These are phyloP conservation scores for Argyra leucocephala DNA, from an alignment of 2,888 invertebrate genomes.

Conservation along the genomic window DNA sequence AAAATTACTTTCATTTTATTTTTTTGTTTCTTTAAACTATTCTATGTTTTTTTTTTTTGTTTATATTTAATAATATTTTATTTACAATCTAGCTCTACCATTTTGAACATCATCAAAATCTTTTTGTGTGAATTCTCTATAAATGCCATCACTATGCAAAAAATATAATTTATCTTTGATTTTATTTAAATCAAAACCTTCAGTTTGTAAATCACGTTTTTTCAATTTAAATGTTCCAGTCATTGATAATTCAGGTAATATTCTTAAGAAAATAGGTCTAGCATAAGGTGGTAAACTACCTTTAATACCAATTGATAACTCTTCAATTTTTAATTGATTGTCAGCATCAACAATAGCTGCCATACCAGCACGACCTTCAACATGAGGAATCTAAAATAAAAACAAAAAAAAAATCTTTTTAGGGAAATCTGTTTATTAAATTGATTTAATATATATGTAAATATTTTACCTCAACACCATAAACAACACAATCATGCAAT, in stretches of 20 bases:
- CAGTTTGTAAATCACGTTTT: constrained; percentile 74
- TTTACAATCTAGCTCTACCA: constrained; percentile 49
- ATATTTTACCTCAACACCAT: constrained; percentile 75
- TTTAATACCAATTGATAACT: constrained; percentile 57
- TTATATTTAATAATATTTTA: background rate
- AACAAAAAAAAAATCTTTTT: constrained; percentile 11
- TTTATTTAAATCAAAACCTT: constrained; percentile 68
- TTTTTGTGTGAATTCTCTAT: constrained; percentile 44
- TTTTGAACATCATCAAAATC: constrained; percentile 46
- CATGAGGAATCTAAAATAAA: constrained; percentile 59
- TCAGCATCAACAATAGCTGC: constrained; percentile 71
- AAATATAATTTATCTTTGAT: constrained; percentile 68
- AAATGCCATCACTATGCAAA: constrained; percentile 48
- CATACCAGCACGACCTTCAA: constrained; percentile 89
- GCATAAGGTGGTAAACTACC: constrained; percentile 75
- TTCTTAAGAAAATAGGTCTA: constrained; percentile 76
- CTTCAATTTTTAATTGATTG: constrained; percentile 49
- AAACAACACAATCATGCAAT: constrained; percentile 73
- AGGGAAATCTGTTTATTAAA: constrained; percentile 5
- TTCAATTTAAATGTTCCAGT: constrained; percentile 89
- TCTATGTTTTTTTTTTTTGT: background rate
- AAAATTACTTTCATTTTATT: too few relatives aligned
- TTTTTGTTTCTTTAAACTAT: too few relatives aligned
- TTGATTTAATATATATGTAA: background rate
- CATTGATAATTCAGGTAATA: constrained; percentile 66